phyloP scores from a whole-genome alignment of 2,113 vertebrate species.

The Sinocyclocheilus rhinocerous region DNA sequence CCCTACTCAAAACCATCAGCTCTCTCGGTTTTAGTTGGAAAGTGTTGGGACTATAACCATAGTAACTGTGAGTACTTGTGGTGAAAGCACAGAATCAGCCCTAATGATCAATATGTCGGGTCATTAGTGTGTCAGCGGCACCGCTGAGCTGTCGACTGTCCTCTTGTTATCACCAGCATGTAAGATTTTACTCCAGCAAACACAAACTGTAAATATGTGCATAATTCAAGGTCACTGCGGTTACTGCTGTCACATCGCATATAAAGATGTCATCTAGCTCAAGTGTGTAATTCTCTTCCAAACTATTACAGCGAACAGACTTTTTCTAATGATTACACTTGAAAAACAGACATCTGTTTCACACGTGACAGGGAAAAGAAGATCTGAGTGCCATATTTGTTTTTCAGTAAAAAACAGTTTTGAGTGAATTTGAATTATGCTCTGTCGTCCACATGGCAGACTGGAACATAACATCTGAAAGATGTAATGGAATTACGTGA shows the following conservation, averaged over 20 bases:
- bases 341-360: constrained; percentile 3
- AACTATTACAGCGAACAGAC: neutral
- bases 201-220: no score
- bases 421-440: neutral
- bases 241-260: constrained; percentile 1
- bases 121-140: neutral
- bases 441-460: neutral
- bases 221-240: no score
- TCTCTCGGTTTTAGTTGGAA: neutral
- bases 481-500: neutral
- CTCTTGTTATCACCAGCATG: constrained; percentile 3
- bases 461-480: neutral
- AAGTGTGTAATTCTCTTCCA: neutral
- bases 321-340: constrained; percentile 2
- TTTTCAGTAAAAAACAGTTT: neutral
- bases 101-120: constrained; percentile 24
- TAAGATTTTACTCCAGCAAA: neutral
- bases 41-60: neutral
- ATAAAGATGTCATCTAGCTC: constrained; percentile 2
- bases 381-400: neutral
- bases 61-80: neutral
- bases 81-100: neutral
- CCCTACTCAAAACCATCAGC: constrained; percentile 16
- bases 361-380: neutral
- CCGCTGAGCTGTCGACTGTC: neutral